phyloP scores from a whole-genome alignment of 2,797 vertebrate species.

The Intellagama lesueurii region DNA sequence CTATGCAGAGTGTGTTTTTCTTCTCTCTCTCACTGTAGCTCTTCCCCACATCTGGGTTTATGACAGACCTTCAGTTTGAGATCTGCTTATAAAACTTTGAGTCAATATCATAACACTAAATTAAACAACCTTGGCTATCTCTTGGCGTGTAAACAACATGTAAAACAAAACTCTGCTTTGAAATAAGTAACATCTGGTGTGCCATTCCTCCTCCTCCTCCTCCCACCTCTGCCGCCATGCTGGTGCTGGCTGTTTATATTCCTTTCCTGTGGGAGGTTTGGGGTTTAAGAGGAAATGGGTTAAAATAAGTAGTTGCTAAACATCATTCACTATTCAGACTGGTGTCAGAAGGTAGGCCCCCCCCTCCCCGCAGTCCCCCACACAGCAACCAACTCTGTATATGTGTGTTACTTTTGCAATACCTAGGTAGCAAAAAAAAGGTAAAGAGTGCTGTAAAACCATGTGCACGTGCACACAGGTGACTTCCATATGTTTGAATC shows the following conservation, averaged over 20 bases:
- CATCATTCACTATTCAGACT: conserved; percentile 51
- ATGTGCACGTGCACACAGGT: neutral
- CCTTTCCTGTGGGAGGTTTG: conserved; percentile 44
- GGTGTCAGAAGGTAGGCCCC: neutral
- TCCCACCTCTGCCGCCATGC: neutral
- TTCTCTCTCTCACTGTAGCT: neutral
- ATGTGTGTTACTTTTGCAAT: neutral
- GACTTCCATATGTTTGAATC: neutral
- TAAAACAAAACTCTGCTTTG: conserved; percentile 15
- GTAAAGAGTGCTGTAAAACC: neutral
- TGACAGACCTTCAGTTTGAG: conserved; percentile 26
- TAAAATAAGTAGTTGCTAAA: conserved; percentile 58
- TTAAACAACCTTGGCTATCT: conserved; percentile 29
- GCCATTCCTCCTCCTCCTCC: neutral
- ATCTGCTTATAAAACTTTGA: conserved; percentile 26
- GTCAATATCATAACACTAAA: conserved; percentile 20
- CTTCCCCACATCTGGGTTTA: conserved; percentile 5
- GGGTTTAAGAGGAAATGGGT: conserved; percentile 65
- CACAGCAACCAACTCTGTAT: neutral
- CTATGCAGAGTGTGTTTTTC: neutral
- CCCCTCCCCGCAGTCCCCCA: neutral
- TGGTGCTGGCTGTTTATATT: conserved; percentile 10
- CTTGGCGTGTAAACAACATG: conserved; percentile 24
- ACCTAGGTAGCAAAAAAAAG: neutral
- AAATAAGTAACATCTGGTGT: conserved; percentile 44